Percentiles rank a stretch among this genome's conserved stretches.
Evolutionary conservation across 2,113 vertebrate species (phyloP).

Genomic region (Enhydra lutris): DNA sequence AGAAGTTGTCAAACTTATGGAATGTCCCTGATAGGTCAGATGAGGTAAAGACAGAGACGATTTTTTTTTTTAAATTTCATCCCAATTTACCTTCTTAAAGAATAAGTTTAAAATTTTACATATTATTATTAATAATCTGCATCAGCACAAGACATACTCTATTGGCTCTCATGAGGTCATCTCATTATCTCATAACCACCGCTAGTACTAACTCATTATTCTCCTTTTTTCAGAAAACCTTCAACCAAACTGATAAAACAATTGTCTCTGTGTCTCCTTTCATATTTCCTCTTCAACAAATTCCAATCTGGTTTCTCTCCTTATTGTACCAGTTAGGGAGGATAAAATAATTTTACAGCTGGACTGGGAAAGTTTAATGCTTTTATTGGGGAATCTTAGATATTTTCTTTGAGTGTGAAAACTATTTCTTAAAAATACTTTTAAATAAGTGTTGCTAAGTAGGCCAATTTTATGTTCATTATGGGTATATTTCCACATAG

Average conservation of each 20-base stretch:
- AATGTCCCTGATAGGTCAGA: not conserved
- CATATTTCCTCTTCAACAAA: not conserved
- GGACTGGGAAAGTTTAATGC: not conserved
- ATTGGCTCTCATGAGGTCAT: not conserved
- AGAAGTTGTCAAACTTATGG: not conserved
- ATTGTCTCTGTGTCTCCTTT: not conserved
- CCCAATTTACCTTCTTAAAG: not conserved
- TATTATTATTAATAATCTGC: not conserved
- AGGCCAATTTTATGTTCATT: not conserved
- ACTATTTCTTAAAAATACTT: not conserved
- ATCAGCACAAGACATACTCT: not conserved
- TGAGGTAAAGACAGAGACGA: not conserved
- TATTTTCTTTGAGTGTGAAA: not conserved
- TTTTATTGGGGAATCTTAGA: not conserved
- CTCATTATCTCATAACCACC: not conserved
- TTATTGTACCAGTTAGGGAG: not conserved
- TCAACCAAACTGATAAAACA: not conserved
- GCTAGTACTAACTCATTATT: not conserved
- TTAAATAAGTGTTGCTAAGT: not conserved
- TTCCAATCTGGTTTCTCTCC: not conserved
- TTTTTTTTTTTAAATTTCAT: not conserved
- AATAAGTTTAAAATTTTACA: not conserved
- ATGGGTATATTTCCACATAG: not conserved
- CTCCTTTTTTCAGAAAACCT: not conserved
- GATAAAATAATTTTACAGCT: not conserved